Base-by-base conservation (phyloP, 1,140 invertebrate species). In the Asbolus verrucosus region DNA sequence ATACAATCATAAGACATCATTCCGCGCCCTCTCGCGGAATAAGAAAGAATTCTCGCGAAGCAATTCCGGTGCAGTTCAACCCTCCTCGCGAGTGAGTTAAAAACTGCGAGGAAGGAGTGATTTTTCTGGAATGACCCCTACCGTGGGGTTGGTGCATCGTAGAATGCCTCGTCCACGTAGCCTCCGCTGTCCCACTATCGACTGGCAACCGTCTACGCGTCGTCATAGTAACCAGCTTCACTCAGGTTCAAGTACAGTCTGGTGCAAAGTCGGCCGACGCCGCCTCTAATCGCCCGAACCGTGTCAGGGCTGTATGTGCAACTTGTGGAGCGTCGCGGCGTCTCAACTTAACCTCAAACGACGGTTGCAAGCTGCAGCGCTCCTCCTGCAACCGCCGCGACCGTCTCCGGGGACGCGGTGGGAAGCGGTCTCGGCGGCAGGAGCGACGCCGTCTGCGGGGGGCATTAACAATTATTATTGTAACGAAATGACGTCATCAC, bases 201-300 rank as follows among this genome's bases (percentile, higher is more conserved):
- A 74, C 73, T 74, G 67, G 70, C 46, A 74, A 46, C 63, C 67
- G 70, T 72, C 70, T 73, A 73, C 68, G 27, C 36, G 73, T 74
- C 71, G 38, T 62, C 67, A 74, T 74, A 62, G 61, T 65, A 54
- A 74, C 70, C 73, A 70, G 67, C 65, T 66, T 71, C 73, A 69
- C 70, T 74, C 70, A 74, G 67, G 67, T 74, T 72, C 73, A 66
- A 70, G 73, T 74, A 74, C 73, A 74, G 73, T 74, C 73, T 69
- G 62, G 65, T 65, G 41, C 59, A 74, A 74, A 74, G 69, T 67
- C 69, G 33, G 24, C 46, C 43, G 46, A 9, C 65, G 67, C 38
- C 59, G 50, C 36, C 33, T 36, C 67, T 61, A 70, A 70, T 73
- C 71, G 62, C 33, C 43, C 65, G 60, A 70, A 73, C 61, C 54